Evolutionary conservation across 2,113 vertebrate genomes (phyloP), one percentile per base, ranked within the genome.

Genomic region (Rhodinocichla rosea): DNA sequence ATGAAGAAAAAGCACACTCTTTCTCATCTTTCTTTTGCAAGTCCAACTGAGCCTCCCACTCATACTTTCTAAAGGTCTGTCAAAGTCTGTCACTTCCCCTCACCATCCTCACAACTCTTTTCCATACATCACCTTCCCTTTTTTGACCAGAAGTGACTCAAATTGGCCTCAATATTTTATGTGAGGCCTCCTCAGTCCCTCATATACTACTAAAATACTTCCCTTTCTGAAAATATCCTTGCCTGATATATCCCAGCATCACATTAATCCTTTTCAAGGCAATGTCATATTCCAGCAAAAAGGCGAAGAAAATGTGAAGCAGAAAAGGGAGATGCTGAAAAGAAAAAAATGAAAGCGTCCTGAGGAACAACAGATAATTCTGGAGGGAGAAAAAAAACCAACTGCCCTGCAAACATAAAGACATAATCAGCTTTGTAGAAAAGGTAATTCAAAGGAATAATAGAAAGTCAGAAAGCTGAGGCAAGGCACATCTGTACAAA

Each of bases 381-480:
- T 82, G 50, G 30, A 86, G 33, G 64, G 32, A 90, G 27, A 22
- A 0, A 59, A 59, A 67, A 16, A 37, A 14, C 2, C 6, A 13
- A 45, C 26, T 64, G 27, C 74, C 63, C 37, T 93, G 59, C n/a
- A 77, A 90, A 86, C 0, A 2, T 85, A 79, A 95, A 90, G 88
- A 92, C 79, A 81, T 94, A 76, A 94, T 94, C 88, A 93, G 71
- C 75, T 92, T 64, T 88, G 88, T 50, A 94, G 79, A 59, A 92
- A 95, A 94, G 88, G 71, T 94, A 83, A 92, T 94, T 92, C 75
- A 83, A 83, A 90, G 85, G 67, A 74, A 94, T 90, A 90, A 94
- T 63, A 42, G 79, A 39, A 90, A 90, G 75, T 45, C 88, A 88
- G 92, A 86, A 90, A 90, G 63, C 75, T 50, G 71, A 93, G 47